A percentile compares a stretch with the other conserved stretches of the same genome.
phyloP scores from a whole-genome alignment of 2,888 invertebrate species.

The Herminia tarsipennalis region DNA sequence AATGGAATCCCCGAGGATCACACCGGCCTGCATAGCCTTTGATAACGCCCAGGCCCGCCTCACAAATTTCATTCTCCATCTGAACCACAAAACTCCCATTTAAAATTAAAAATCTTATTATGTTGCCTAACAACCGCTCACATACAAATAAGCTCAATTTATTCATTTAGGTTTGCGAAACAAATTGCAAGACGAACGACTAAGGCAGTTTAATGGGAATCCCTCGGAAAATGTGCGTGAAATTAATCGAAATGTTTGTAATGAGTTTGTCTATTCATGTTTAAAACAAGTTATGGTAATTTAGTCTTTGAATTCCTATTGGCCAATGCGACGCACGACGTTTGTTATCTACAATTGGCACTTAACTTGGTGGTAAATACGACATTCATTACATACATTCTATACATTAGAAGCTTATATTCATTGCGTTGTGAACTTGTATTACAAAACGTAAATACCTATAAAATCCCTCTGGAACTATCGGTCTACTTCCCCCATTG shows the following conservation, averaged over 20 bases:
- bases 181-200: slow-evolving; percentile 42
- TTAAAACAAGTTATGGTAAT: slow-evolving; percentile 32
- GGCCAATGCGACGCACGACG: slow-evolving; percentile 2
- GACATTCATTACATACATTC: too few relatives aligned
- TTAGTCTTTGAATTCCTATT: slow-evolving; percentile 18
- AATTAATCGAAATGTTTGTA: slow-evolving; percentile 40
- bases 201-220: slow-evolving; percentile 24
- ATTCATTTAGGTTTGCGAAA: slow-evolving; percentile 47
- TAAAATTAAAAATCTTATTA: slow-evolving; percentile 62
- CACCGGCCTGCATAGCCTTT: slow-evolving; percentile 62
- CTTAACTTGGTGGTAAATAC: too few relatives aligned
- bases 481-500: too few relatives aligned
- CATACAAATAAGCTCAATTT: slow-evolving; percentile 47
- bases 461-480: too few relatives aligned
- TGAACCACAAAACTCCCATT: slow-evolving; percentile 55
- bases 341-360: neutral
- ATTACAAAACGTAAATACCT: too few relatives aligned
- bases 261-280: slow-evolving; percentile 40
- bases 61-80: slow-evolving; percentile 55
- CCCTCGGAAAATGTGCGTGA: slow-evolving; percentile 29
- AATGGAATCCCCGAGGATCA: slow-evolving; percentile 59
- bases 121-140: slow-evolving; percentile 51
- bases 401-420: too few relatives aligned
- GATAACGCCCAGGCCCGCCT: slow-evolving; percentile 57
- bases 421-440: too few relatives aligned